These are phyloP conservation scores for Idris sp. DNA, from an alignment of 1,140 invertebrate species.

Conservation along the genomic window DNA sequence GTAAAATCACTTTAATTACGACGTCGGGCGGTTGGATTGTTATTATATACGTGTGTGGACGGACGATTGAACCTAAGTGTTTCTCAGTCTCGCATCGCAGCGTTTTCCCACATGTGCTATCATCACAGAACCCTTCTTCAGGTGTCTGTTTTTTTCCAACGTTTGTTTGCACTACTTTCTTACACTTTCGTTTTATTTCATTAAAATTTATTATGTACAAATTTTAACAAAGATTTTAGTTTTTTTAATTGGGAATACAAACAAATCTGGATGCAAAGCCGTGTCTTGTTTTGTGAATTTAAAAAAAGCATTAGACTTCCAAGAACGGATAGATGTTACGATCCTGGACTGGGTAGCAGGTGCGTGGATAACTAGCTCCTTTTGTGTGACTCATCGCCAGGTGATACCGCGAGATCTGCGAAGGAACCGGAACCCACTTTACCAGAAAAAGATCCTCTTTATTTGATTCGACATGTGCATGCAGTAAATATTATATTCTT, in stretches of 20 bases:
- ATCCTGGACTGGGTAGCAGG: constrained; percentile 30
- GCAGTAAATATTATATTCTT: too few species aligned
- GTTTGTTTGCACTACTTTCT: constrained; percentile 54
- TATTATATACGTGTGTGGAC: constrained; percentile 31
- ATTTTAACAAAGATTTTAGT: background rate
- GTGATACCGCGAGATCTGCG: constrained; percentile 40
- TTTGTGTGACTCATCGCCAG: constrained; percentile 59
- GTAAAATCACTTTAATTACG: constrained; percentile 48
- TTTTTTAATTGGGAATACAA: constrained; percentile 32
- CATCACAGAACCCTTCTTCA: constrained; percentile 62
- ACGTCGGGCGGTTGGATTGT: too few species aligned
- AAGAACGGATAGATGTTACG: constrained; percentile 24
- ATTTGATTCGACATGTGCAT: constrained; percentile 22
- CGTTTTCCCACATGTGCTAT: constrained; percentile 75
- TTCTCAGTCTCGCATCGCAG: constrained; percentile 78
- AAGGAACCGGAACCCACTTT: constrained; percentile 43
- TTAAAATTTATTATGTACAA: too few species aligned
- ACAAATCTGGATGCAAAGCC: too few species aligned
- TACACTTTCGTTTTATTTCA: constrained; percentile 55
- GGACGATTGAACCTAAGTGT: constrained; percentile 71
- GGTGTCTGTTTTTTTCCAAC: constrained; percentile 39
- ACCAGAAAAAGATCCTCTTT: constrained; percentile 29
- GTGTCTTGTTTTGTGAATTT: too few species aligned
- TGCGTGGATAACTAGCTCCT: constrained; percentile 37
- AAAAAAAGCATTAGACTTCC: background rate